Percentiles rank a stretch among this genome's conserved stretches.
phyloP scores from a whole-genome alignment of 35 echinoderm and acorn worm species.

The Diadema setosum region DNA sequence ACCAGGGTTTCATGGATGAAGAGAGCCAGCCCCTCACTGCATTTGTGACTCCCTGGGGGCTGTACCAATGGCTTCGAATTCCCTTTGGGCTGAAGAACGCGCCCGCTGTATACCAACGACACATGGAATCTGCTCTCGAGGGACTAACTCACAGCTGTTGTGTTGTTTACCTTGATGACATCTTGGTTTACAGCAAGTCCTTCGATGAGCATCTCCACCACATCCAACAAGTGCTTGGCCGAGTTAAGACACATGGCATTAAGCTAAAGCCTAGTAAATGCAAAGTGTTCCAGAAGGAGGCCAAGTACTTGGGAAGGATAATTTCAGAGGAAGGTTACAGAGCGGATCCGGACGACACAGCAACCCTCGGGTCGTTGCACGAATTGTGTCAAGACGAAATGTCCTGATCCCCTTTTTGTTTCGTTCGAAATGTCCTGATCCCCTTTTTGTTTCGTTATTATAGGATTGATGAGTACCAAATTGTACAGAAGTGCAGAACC shows the following conservation, averaged over 20 bases:
- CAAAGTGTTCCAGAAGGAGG: conserved; percentile 38
- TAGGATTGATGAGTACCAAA: neutral
- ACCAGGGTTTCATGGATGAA: conserved; percentile 17
- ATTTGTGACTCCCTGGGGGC: conserved; percentile 60
- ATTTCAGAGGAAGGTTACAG: conserved; percentile 23
- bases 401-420: no score
- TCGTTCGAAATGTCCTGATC: no score
- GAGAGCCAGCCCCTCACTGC: conserved; percentile 41
- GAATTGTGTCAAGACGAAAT: no score
- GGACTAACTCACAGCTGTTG: conserved; percentile 36
- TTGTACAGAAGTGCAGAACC: neutral
- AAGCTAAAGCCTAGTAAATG: conserved; percentile 42
- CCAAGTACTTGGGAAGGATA: conserved; percentile 35
- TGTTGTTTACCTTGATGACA: no score
- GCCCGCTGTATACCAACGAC: conserved; percentile 44
- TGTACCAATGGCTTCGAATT: conserved; percentile 59
- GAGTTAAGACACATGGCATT: conserved; percentile 2
- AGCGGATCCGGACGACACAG: neutral
- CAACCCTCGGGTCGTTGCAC: neutral
- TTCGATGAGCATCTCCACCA: conserved; percentile 29
- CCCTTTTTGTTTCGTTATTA: neutral
- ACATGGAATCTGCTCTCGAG: conserved; percentile 38
- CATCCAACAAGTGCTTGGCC: neutral
- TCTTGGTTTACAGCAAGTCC: conserved; percentile 4
- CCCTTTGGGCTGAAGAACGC: no score